Conservation (phyloP, 2,113 vertebrate species). For the Dasyprocta punctata region DNA sequence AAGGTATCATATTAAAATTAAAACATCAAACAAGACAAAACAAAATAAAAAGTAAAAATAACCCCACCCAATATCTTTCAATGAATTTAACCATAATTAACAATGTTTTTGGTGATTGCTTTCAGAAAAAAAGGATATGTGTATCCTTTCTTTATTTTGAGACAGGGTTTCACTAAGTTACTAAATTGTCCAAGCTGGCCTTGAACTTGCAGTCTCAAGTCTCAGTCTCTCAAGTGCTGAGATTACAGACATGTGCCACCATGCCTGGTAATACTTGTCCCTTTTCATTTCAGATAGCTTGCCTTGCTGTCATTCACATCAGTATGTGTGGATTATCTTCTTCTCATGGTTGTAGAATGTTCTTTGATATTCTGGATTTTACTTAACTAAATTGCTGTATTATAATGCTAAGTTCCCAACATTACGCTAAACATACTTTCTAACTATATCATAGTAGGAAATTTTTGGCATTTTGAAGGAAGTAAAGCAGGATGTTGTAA, state of each 20-base stretch:
- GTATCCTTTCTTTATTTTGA: not conserved
- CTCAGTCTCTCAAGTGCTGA: not conserved
- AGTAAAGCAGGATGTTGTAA: not conserved
- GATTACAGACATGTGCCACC: not conserved
- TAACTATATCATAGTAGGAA: not conserved
- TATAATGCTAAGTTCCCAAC: not conserved
- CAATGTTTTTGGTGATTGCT: not conserved
- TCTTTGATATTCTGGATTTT: not conserved
- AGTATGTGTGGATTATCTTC: not conserved
- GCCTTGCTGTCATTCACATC: not conserved
- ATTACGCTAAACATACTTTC: not conserved
- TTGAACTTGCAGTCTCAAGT: not conserved
- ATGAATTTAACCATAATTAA: not conserved
- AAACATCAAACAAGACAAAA: not conserved
- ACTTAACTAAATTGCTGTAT: not conserved
- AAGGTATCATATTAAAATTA: not conserved
- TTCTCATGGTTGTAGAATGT: not conserved
- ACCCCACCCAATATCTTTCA: not conserved
- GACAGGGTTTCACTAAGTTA: not conserved
- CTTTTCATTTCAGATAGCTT: not conserved
- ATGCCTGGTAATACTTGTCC: not conserved
- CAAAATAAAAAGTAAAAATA: conserved; percentile 13
- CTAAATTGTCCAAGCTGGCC: not conserved
- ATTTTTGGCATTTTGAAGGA: not conserved
- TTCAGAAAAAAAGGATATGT: not conserved